Evolutionary conservation across 2,888 invertebrate genomes (phyloP).

Genomic region (Helleia helle): DNA sequence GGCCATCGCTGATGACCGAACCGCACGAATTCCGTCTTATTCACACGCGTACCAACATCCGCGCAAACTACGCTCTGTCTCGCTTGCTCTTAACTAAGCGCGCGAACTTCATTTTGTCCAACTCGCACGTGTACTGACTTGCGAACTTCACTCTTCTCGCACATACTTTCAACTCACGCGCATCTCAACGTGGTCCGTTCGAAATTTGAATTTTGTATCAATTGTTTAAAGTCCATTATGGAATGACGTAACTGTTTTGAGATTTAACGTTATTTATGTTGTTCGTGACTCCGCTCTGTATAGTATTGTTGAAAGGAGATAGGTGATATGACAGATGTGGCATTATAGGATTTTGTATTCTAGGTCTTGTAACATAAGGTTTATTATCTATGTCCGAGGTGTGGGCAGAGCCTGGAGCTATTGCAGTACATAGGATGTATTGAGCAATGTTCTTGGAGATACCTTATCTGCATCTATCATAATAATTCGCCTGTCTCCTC

Average conservation of each 20-base stretch:
- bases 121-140: slow-evolving; percentile 19
- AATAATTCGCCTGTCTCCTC: slow-evolving; percentile 26
- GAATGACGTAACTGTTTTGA: slow-evolving; percentile 24
- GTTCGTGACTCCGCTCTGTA: slow-evolving; percentile 63
- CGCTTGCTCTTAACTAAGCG: slow-evolving; percentile 28
- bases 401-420: slow-evolving; percentile 28
- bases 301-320: slow-evolving; percentile 59
- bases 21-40: no score
- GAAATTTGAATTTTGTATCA: slow-evolving; percentile 26
- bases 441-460: slow-evolving; percentile 42
- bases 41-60: no score
- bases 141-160: no score
- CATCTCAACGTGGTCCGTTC: slow-evolving; percentile 29
- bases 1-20: slow-evolving; percentile 23
- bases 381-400: slow-evolving; percentile 14
- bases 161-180: slow-evolving; percentile 41
- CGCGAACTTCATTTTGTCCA: no score
- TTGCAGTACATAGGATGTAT: slow-evolving; percentile 37
- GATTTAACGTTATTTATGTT: slow-evolving; percentile 61
- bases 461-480: slow-evolving; percentile 30
- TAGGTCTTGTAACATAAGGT: not conserved
- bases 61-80: slow-evolving; percentile 28
- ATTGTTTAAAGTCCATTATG: slow-evolving; percentile 26
- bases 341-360: slow-evolving; percentile 5
- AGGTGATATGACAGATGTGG: slow-evolving; percentile 25